phyloP scores from a whole-genome alignment of 2,113 vertebrate species.

The Sapajus apella region DNA sequence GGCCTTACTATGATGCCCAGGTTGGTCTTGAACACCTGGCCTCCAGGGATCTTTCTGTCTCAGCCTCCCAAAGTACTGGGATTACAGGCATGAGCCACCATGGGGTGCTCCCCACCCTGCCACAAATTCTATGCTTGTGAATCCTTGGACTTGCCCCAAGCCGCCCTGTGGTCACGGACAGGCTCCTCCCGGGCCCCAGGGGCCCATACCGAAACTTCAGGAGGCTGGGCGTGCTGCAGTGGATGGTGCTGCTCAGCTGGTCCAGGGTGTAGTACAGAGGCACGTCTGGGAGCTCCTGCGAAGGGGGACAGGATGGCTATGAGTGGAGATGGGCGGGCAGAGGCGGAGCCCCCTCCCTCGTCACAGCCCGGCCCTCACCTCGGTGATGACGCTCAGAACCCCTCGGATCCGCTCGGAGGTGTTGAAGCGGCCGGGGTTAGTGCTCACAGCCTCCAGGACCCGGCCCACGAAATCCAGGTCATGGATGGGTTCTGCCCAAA shows the following conservation, averaged over 20 bases:
- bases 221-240: conserved; percentile 89
- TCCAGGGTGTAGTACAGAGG: conserved; percentile 92
- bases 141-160: background rate
- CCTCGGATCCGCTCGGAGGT: conserved; percentile 91
- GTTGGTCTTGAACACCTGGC: background rate
- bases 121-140: too few species aligned
- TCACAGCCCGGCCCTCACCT: conserved; percentile 87
- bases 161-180: background rate
- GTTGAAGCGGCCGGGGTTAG: conserved; percentile 88
- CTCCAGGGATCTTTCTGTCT: background rate
- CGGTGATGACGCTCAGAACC: conserved; percentile 91
- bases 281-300: conserved; percentile 89
- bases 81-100: background rate
- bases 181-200: rapidly evolving
- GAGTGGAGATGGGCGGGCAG: background rate
- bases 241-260: conserved; percentile 89
- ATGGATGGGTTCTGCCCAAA: conserved; percentile 94
- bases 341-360: background rate
- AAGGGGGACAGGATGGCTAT: background rate
- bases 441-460: conserved; percentile 86
- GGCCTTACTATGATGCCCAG: background rate
- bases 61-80: background rate
- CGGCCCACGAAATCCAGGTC: conserved; percentile 87
- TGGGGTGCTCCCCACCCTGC: too few species aligned
- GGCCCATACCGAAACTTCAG: conserved; percentile 89